Base-by-base conservation (phyloP, 1,140 invertebrate genomes). In the Ceratitis capitata region DNA sequence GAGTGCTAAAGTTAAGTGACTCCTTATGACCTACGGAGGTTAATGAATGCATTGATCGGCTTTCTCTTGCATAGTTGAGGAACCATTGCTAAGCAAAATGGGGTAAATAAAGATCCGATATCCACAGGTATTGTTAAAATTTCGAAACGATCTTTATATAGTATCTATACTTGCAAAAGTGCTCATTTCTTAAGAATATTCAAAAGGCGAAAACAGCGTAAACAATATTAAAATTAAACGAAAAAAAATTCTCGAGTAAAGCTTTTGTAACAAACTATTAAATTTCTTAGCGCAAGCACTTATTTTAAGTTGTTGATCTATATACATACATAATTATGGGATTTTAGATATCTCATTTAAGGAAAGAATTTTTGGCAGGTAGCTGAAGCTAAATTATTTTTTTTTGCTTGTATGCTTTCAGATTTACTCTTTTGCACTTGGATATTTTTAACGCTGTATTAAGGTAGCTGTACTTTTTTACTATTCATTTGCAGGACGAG, bases 391-490 rank as follows among this genome's bases (percentile, higher is more conserved):
- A 61, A 61, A 61, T 32, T 16, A n/a, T n/a, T 61, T 61, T 61
- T 61, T 23, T 61, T 61, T 61, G 26, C 58, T 26, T 61, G 23
- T 61, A 29, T 61, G 58, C 58, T 61, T 61, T 61, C 58, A 61
- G 58, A 61, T 61, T 61, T 61, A 26, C 58, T 26, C 14, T 61
- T 61, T 61, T 61, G 58, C 58, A 29, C 58, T 61, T 61, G 58
- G 58, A 61, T 61, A 61, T 61, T 61, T 61, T 61, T 26, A 26
- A 61, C 58, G 58, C 58, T 23, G 23, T 61, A 29, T 61, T 61
- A 61, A 61, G 58, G 58, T 61, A 61, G 58, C 58, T 61, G 58
- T 10, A 61, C 58, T 26, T 61, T 56, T 61, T 61, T 61, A 61
- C 26, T 61, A 32, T 29, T 61, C 19, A 61, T 26, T 26, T 61